These are phyloP conservation scores for Eurystomus gularis DNA, from an alignment of 2,113 vertebrate genomes.

Conservation along the genomic window DNA sequence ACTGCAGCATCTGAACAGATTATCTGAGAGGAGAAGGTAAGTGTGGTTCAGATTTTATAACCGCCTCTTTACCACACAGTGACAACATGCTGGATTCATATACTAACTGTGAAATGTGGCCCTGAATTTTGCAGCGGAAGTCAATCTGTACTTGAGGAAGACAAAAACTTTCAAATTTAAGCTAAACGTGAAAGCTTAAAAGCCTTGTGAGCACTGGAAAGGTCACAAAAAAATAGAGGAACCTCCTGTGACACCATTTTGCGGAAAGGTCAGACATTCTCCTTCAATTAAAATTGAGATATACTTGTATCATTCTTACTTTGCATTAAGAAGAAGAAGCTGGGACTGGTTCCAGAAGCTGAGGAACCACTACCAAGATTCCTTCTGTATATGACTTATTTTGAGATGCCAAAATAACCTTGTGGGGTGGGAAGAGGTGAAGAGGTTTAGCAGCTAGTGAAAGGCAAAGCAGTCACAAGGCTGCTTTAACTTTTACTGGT, in stretches of 20 bases:
- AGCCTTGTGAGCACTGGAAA: background rate
- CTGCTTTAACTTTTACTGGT: background rate
- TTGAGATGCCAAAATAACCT: background rate
- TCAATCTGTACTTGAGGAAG: background rate
- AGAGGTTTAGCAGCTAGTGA: background rate
- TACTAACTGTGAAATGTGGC: background rate
- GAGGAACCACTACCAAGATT: background rate
- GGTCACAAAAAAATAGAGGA: background rate
- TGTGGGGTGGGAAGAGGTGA: background rate
- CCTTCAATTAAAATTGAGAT: constrained; percentile 6
- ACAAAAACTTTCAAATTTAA: background rate
- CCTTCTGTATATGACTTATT: background rate
- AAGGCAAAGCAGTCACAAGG: background rate
- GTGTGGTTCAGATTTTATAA: background rate
- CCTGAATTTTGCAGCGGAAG: background rate
- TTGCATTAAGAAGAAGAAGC: background rate
- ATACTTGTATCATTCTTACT: background rate
- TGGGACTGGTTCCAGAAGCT: background rate
- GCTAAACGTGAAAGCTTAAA: background rate
- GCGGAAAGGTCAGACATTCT: background rate
- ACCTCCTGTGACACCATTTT: background rate
- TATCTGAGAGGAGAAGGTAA: background rate
- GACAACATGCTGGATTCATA: background rate
- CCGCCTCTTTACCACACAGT: background rate
- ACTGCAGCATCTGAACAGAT: background rate